phyloP scores from a whole-genome alignment of 1,140 invertebrate genomes.

The Mercenaria mercenaria region DNA sequence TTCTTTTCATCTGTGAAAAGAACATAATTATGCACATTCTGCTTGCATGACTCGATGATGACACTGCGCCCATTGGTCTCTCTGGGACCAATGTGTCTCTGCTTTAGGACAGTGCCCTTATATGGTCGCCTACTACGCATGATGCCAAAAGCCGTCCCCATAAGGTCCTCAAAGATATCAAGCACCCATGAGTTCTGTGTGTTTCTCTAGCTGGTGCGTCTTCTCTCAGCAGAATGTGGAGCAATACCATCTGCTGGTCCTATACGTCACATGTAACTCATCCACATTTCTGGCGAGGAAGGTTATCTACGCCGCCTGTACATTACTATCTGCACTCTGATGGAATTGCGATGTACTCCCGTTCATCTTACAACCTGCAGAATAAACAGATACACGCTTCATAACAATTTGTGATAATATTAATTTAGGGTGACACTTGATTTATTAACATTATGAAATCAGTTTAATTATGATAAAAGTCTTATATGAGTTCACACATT shows the following conservation, averaged over 20 bases:
- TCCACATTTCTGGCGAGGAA: not conserved
- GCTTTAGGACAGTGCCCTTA: no score
- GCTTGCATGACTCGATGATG: not conserved
- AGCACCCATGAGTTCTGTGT: not conserved
- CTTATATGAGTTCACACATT: no score
- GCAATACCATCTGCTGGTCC: not conserved
- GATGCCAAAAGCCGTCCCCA: not conserved
- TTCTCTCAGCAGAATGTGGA: not conserved
- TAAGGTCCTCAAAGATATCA: no score
- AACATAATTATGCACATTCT: constrained; percentile 9
- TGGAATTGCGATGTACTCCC: constrained; percentile 17
- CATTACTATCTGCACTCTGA: not conserved
- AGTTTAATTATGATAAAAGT: no score
- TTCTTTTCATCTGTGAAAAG: constrained; percentile 24
- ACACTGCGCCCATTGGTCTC: not conserved
- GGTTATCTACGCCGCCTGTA: constrained; percentile 9
- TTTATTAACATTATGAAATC: no score
- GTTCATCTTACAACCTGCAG: not conserved
- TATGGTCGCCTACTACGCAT: no score
- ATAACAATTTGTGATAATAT: no score
- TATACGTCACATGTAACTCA: not conserved
- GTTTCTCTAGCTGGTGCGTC: not conserved
- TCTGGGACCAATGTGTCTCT: no score
- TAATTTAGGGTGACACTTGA: no score
- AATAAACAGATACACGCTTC: not conserved